Evolutionary conservation across 2,888 invertebrate genomes (phyloP), one percentile per base, ranked within the genome.

Genomic region (Apodemia duryi): DNA sequence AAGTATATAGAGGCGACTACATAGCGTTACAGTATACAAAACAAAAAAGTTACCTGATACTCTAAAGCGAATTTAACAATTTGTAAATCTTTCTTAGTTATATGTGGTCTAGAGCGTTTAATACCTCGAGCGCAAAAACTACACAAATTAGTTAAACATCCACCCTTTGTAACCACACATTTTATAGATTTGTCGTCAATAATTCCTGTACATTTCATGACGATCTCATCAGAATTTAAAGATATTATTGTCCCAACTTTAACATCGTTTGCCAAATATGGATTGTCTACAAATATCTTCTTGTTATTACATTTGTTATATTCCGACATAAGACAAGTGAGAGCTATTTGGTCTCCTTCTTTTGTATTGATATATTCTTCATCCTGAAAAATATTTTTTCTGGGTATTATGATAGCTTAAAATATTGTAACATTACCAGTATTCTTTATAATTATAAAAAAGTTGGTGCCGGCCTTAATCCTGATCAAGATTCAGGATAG

Each of bases 211-310:
- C 82, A 83, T 61, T 75, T 66, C 68, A 84, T 68, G 13, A 75
- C 70, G 13, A 83, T 76, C 67, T 74, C 71, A 61, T 81, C 81
- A 64, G 74, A 76, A 11, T 71, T 68, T 35, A 85, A 71, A 2
- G 76, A 73, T 41, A 85, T 75, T 71, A 84, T 81, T 0, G 76
- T 76, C 2, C 79, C 79, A 9, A 73, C 70, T 65, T 71, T 73
- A 1, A 83, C 71, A 10, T 69, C 73, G 5, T 73, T 67, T 0
- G 77, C 67, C 1, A 79, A 77, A 63, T 75, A 77, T 0, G 75
- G 72, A 68, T 84, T 81, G 64, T 84, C 81, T 7, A 84, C 77
- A 61, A 76, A 85, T 66, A 85, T 77, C 63, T 67, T 72, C n/a
- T 71, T 66, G 21, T 71, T 63, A 63, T 75, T 75, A 63, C 85